A percentile compares a stretch with the other conserved stretches of the same genome.
These are phyloP conservation scores for Pseudopipra pipra DNA, from an alignment of 2,113 vertebrate species.

Conservation along the genomic window DNA sequence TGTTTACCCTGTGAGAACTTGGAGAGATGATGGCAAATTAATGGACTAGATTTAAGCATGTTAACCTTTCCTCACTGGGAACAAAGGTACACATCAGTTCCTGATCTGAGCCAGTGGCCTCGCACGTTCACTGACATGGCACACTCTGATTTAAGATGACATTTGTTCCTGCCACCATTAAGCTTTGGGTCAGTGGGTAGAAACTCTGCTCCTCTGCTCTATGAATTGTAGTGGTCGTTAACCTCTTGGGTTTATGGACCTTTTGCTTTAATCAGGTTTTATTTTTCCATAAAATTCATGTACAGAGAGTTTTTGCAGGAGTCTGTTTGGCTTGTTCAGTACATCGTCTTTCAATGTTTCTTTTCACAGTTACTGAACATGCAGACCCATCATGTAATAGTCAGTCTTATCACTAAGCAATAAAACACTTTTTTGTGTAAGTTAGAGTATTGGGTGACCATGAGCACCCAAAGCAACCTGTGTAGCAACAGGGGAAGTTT, in stretches of 20 bases:
- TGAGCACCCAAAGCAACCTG: neutral
- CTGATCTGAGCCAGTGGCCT: neutral
- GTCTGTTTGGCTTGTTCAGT: neutral
- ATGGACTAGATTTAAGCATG: neutral
- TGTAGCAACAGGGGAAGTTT: neutral
- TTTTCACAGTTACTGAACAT: neutral
- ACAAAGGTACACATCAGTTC: neutral
- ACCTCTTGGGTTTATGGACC: neutral
- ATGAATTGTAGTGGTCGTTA: neutral
- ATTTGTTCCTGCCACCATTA: neutral
- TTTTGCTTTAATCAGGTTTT: neutral
- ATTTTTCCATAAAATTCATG: neutral
- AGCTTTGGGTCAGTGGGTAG: neutral
- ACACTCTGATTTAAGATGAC: neutral
- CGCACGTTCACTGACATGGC: neutral
- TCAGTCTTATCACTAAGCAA: neutral
- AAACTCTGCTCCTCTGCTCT: neutral
- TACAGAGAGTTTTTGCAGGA: neutral
- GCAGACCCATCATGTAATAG: neutral
- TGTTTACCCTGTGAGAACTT: neutral
- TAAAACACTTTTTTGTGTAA: neutral
- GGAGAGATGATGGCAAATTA: neutral
- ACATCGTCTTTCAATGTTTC: neutral
- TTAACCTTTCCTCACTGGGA: neutral
- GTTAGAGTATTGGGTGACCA: neutral